Evolutionary conservation across 2,113 vertebrate species (phyloP), one percentile per base, ranked within the genome.

Genomic region (Sinocyclocheilus grahami): DNA sequence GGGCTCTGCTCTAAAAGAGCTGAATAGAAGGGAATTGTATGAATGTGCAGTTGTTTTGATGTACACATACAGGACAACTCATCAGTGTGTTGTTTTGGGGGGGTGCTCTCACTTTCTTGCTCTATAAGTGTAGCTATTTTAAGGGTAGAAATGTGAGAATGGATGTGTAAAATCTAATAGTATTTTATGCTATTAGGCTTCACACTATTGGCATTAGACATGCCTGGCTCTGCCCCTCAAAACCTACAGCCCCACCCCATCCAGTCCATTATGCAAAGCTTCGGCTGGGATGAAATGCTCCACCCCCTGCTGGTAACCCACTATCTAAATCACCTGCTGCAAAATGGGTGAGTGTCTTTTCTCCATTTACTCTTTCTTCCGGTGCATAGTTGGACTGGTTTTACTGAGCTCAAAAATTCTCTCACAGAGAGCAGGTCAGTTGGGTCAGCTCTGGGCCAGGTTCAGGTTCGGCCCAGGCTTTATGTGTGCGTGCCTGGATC

Each of bases 241-340:
- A 97, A 98, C 87, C 96, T 99, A 55, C 97, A 99, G 88, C 97
- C 97, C 80, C 96, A 95, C 87, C 97, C 98, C 0, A 91, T 97
- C 87, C 90, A 95, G 79, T 94, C 96, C 86, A 95, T 98, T 92
- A 95, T 99, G 95, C 96, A 97, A 0, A 93, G 95, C 83, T 99
- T 99, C 86, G 97, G 96, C 88, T 99, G 97, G 98, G 98, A 99
- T 89, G 97, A 99, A 88, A 97, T 98, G 96, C 94, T 98, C 87
- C 95, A 95, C 78, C 97, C 97, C 24, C 93, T 96, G 58, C 93
- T 99, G 71, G 96, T 97, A 60, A 96, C 97, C 82, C 96, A 97
- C 92, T 99, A 97, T 81, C 95, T 99, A 86, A 96, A 95, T 87
- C 97, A 98, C 88, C 91, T 98, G 72, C 96, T 99, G 77, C 95